Base-by-base conservation (phyloP, 2,113 vertebrate genomes). In the Halichoeres trimaculatus region DNA sequence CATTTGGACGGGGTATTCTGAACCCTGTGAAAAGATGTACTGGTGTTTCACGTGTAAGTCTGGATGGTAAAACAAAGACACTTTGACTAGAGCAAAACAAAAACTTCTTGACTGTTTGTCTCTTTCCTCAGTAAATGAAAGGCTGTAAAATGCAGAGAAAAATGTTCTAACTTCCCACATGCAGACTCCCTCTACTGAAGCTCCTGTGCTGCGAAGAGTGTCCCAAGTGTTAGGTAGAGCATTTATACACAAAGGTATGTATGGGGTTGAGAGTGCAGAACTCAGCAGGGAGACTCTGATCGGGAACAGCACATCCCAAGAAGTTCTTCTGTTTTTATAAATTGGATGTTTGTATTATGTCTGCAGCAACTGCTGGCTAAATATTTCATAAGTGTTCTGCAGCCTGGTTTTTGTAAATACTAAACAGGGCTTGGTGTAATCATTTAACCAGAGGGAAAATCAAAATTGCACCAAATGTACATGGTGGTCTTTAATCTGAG, bases 211-310 rank as follows among this genome's bases (percentile, higher is more conserved):
- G 24, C 55, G 12, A 16, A 12, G 41, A 43, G 41, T 5, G 19
- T 78, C 2, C 52, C 38, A 50, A 63, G 70, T 53, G 38, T 59
- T 56, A 51, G 12, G 6, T n/a, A 26, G 43, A 34, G 14, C 55
- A 48, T 61, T 76, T 45, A 68, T 51, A 52, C 41, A 62, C 54
- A 38, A 61, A 70, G 35, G 41, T 47, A 38, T 30, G 62, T 64
- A 22, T 58, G 59, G 23, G 67, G 43, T 34, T 53, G 47, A 57
- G 57, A 72, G 55, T 17, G 8, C 71, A 76, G 34, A 36, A 17
- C 48, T 76, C 0, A 24, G 45, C 0, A 40, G 55, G 8, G 30
- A 5, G 20, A 23, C 54, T 43, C 23, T 70, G 34, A 76, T 38
- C 5, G 1, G 64, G 70, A n/a, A 52, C 65, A 56, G 61, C 26